Conservation (phyloP, 2,888 invertebrate genomes). For the Callyntrura guangdongensis region DNA sequence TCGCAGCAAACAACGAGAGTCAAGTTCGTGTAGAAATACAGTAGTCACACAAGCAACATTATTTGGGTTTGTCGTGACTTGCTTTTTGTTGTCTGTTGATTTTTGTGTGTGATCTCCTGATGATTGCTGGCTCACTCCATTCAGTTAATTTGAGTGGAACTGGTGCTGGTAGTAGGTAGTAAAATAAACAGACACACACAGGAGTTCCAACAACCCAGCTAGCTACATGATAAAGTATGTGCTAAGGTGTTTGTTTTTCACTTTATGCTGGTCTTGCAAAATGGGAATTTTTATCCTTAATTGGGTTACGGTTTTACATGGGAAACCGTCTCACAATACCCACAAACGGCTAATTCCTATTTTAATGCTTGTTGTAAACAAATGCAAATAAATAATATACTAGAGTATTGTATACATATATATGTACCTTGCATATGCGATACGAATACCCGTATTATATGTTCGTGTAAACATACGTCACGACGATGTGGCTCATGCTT, state of each 20-base stretch:
- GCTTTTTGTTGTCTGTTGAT: conserved; percentile 13
- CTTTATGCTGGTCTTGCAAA: not conserved
- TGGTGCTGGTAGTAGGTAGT: not conserved
- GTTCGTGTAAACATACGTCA: not conserved
- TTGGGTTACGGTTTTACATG: not conserved
- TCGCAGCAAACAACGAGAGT: not conserved
- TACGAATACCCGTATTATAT: not conserved
- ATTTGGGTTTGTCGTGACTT: conserved; percentile 62
- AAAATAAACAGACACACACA: not conserved
- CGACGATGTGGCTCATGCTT: not conserved
- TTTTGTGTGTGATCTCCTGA: not conserved
- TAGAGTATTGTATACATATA: not conserved
- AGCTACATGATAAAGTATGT: not conserved
- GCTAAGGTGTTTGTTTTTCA: not conserved
- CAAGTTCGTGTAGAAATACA: not conserved
- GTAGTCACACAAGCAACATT: not conserved
- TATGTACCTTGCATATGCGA: too few relatives aligned
- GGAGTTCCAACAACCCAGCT: not conserved
- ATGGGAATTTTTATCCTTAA: not conserved
- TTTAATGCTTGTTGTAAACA: not conserved
- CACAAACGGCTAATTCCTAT: not conserved
- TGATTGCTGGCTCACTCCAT: not conserved
- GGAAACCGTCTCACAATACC: not conserved
- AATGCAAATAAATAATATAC: not conserved
- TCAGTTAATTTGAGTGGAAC: not conserved